Conservation (phyloP, 2,113 vertebrate species). For the Amazona guildingii region DNA sequence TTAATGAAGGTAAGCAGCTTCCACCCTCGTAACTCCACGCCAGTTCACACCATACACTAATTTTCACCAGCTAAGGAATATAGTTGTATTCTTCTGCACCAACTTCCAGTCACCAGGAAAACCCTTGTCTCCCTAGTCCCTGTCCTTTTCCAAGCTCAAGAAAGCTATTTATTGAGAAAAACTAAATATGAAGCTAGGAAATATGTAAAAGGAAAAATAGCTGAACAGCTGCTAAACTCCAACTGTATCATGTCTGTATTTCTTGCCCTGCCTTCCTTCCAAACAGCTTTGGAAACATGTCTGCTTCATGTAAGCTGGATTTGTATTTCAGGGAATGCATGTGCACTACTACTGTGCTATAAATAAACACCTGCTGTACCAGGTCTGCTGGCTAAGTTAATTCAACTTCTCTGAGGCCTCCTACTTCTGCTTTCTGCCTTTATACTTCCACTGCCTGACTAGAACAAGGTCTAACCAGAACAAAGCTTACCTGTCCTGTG, state of each 20-base stretch:
- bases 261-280: not conserved
- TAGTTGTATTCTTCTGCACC: not conserved
- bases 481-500: not conserved
- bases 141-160: not conserved
- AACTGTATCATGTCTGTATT: not conserved
- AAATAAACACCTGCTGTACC: not conserved
- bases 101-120: not conserved
- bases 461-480: not conserved
- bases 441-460: not conserved
- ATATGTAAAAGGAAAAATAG: not conserved
- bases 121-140: not conserved
- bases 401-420: not conserved
- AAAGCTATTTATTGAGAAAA: not conserved
- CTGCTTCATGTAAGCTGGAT: not conserved
- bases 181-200: not conserved
- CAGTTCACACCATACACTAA: rapidly evolving
- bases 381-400: not conserved
- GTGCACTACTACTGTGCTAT: not conserved
- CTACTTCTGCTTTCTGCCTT: not conserved
- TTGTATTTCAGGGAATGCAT: constrained; percentile 30
- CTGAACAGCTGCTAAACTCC: not conserved
- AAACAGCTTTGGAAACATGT: not conserved
- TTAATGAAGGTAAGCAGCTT: not conserved
- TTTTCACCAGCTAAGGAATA: not conserved
- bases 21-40: rapidly evolving